Evolutionary conservation across 2,888 invertebrate species (phyloP).

Genomic region (Cheilosia urbana): DNA sequence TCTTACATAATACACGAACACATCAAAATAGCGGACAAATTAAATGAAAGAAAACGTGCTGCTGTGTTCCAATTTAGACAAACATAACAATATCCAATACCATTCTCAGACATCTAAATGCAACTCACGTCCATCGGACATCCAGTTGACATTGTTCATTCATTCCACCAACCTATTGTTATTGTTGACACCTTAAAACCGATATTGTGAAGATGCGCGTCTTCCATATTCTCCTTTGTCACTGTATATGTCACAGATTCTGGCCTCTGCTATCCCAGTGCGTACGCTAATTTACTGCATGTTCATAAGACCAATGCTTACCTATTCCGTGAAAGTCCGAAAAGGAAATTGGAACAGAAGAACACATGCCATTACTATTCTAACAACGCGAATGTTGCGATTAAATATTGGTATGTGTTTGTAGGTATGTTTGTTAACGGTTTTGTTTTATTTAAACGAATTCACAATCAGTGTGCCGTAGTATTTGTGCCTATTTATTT

Average conservation of each 20-base stretch:
- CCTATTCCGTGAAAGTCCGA: slow-evolving; percentile 57
- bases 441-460: background rate
- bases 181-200: too few species aligned
- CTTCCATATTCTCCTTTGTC: background rate
- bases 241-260: background rate
- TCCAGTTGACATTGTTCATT: too few species aligned
- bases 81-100: too few species aligned
- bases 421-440: slow-evolving; percentile 12
- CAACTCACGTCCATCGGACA: too few species aligned
- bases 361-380: slow-evolving; percentile 22
- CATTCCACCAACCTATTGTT: too few species aligned
- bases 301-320: slow-evolving; percentile 36
- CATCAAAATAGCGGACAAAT: too few species aligned
- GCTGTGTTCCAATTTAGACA: too few species aligned
- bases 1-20: too few species aligned
- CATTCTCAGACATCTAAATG: too few species aligned
- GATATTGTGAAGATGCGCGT: background rate
- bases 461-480: slow-evolving; percentile 19
- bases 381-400: slow-evolving; percentile 23
- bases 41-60: too few species aligned
- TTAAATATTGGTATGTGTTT: slow-evolving; percentile 33
- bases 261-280: background rate
- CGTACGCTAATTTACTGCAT: background rate
- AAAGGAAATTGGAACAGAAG: slow-evolving; percentile 55
- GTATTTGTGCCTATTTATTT: slow-evolving; percentile 1